phyloP scores from a whole-genome alignment of 2,797 vertebrate species.

The Anabacerthia variegaticeps region DNA sequence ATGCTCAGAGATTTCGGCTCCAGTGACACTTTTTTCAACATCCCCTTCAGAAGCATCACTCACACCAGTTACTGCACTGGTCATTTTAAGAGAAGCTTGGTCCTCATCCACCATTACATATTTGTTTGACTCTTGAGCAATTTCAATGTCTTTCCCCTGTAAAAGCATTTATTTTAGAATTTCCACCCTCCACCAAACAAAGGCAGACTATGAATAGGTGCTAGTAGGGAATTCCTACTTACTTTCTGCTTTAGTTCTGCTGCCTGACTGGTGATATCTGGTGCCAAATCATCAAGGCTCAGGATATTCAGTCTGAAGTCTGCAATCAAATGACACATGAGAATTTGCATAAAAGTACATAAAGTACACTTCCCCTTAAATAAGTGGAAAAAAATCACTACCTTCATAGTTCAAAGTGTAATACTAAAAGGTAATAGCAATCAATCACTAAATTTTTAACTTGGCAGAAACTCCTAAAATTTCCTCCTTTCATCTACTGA shows the following conservation, averaged over 20 bases:
- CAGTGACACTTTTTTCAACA: constrained; percentile 63
- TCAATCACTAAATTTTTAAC: background rate
- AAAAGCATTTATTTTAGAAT: background rate
- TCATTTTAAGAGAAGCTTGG: background rate
- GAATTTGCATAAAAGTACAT: background rate
- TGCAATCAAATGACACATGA: constrained; percentile 50
- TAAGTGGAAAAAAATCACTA: background rate
- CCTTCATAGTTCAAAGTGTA: background rate
- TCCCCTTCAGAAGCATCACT: constrained; percentile 59
- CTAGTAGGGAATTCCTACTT: background rate
- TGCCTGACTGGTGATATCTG: constrained; percentile 19
- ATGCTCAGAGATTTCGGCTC: constrained; percentile 77
- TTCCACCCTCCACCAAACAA: background rate
- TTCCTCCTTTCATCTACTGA: background rate
- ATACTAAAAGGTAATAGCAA: background rate
- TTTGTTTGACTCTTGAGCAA: background rate
- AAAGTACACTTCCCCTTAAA: accelerated
- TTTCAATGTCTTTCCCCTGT: background rate
- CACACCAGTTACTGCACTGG: background rate
- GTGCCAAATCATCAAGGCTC: constrained; percentile 84
- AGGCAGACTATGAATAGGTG: background rate
- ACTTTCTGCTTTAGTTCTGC: constrained; percentile 47
- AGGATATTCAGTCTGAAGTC: constrained; percentile 86
- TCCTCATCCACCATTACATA: background rate
- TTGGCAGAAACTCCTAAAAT: background rate